Percentiles rank a stretch among this genome's conserved stretches.
Evolutionary conservation across 2,888 invertebrate species (phyloP).

Genomic region (Lomographa bimaculata): DNA sequence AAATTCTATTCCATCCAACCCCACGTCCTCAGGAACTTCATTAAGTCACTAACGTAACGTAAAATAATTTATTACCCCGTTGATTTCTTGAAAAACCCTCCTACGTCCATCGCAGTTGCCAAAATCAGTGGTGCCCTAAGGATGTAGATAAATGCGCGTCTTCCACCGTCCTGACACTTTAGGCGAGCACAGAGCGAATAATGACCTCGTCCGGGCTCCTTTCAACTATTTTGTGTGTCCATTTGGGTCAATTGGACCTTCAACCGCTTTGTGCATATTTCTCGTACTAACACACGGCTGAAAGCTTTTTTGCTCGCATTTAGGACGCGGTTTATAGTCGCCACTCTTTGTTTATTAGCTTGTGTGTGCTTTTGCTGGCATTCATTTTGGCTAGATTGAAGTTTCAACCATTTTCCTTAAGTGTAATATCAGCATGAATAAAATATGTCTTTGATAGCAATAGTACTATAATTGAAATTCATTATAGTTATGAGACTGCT

Average conservation of each 20-base stretch:
- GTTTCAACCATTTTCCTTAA: too few relatives aligned
- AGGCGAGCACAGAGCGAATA: slow-evolving; percentile 71
- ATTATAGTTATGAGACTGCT: too few relatives aligned
- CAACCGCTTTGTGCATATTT: slow-evolving; percentile 72
- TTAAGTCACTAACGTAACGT: slow-evolving; percentile 43
- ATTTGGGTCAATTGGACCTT: slow-evolving; percentile 80
- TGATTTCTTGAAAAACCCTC: slow-evolving; percentile 68
- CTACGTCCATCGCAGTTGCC: slow-evolving; percentile 57
- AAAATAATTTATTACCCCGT: slow-evolving; percentile 65
- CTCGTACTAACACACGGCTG: slow-evolving; percentile 56
- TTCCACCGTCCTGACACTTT: slow-evolving; percentile 74
- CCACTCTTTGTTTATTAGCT: slow-evolving; percentile 25
- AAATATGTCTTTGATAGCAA: too few relatives aligned
- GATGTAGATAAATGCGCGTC: slow-evolving; percentile 78
- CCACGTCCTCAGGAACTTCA: slow-evolving; percentile 42
- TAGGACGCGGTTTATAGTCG: slow-evolving; percentile 36
- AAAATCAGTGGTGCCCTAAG: slow-evolving; percentile 75
- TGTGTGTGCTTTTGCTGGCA: slow-evolving; percentile 24
- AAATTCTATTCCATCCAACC: slow-evolving; percentile 33
- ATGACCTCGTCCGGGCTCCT: slow-evolving; percentile 70
- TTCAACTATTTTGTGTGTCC: slow-evolving; percentile 78
- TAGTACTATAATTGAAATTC: too few relatives aligned
- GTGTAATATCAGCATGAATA: too few relatives aligned
- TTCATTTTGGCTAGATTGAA: slow-evolving; percentile 18
- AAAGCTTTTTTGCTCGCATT: slow-evolving; percentile 69